These are phyloP conservation scores for Molossus molossus DNA, from an alignment of 2,797 vertebrate species.

Conservation along the genomic window DNA sequence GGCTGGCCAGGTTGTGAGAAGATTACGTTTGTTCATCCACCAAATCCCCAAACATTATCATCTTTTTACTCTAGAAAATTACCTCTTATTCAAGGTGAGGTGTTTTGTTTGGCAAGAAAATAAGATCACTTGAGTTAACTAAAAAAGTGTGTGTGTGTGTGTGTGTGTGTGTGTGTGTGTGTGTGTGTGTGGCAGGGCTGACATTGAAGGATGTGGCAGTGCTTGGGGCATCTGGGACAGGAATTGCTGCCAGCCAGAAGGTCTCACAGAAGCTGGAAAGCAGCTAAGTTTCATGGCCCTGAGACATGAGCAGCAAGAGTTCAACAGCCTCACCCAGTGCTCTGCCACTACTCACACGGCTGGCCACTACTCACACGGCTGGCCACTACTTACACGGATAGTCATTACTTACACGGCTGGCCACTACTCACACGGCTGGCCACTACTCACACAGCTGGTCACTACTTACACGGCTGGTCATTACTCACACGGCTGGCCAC, in stretches of 20 bases:
- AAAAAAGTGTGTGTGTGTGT: not conserved
- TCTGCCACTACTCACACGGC: not conserved
- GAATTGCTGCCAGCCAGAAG: not conserved
- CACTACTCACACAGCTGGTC: not conserved
- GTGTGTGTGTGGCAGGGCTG: too few relatives aligned
- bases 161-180: too few relatives aligned
- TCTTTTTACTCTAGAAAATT: not conserved
- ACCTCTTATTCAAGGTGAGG: not conserved
- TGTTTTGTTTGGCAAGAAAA: conserved; percentile 54
- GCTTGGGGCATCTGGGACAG: not conserved
- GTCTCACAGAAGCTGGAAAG: not conserved
- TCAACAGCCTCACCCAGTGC: not conserved
- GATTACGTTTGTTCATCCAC: too few relatives aligned
- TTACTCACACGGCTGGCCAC: not conserved
- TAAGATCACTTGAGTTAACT: not conserved
- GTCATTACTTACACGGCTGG: not conserved
- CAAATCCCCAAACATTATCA: too few relatives aligned
- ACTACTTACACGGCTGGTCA: not conserved
- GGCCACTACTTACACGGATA: too few relatives aligned
- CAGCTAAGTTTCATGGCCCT: not conserved
- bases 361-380: not conserved
- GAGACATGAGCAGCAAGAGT: not conserved
- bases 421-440: not conserved
- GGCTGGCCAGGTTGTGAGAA: too few relatives aligned
- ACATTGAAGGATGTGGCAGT: not conserved